Percentiles rank a stretch among this genome's conserved stretches.
Conservation (phyloP, 2,113 vertebrate species). For the Toxostoma redivivum region DNA sequence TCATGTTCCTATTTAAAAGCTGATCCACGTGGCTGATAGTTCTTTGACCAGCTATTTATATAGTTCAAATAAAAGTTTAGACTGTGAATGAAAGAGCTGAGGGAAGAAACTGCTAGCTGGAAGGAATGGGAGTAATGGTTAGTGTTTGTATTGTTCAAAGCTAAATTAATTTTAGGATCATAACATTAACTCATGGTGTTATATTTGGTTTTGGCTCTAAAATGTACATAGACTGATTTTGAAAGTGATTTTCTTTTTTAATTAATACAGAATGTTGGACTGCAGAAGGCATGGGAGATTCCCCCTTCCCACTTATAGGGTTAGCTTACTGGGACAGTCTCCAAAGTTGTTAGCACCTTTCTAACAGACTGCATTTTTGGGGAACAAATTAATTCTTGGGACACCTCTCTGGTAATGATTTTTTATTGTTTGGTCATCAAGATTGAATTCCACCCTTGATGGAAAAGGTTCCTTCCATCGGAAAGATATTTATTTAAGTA, state of each 20-base stretch:
- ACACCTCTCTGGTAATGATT: background rate
- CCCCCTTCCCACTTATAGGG: background rate
- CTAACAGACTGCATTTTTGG: background rate
- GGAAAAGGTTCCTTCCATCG: background rate
- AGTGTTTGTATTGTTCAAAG: background rate
- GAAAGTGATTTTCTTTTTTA: background rate
- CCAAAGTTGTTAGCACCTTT: background rate
- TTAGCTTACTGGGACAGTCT: background rate
- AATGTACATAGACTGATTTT: background rate
- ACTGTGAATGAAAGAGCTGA: background rate
- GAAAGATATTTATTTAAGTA: background rate
- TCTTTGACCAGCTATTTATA: conserved; percentile 37
- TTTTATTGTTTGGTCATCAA: background rate
- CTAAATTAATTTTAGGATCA: background rate
- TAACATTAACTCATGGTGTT: background rate
- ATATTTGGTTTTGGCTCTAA: background rate
- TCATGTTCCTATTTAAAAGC: conserved; percentile 53
- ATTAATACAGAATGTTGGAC: background rate
- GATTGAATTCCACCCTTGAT: background rate
- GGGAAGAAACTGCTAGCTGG: background rate
- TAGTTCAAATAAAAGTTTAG: conserved; percentile 32
- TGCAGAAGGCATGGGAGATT: background rate
- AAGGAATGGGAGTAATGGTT: background rate
- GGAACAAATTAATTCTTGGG: background rate
- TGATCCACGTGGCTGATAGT: background rate